These are phyloP conservation scores for Sandelia bainsii DNA, from an alignment of 2,797 vertebrate species.

Conservation along the genomic window DNA sequence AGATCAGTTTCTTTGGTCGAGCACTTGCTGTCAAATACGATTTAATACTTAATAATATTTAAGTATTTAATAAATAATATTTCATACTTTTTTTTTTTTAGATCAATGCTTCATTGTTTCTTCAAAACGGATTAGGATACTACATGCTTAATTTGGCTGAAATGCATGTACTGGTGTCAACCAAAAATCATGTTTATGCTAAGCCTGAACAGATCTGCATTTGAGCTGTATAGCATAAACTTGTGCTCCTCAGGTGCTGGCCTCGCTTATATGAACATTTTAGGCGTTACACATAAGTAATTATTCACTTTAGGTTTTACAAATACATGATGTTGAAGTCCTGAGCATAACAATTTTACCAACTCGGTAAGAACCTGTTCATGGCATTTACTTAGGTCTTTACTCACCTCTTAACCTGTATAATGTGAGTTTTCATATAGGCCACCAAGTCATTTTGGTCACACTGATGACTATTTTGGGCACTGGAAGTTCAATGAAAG, in stretches of 20 bases:
- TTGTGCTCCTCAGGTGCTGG: conserved; percentile 17
- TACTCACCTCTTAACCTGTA: background rate
- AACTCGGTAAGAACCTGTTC: background rate
- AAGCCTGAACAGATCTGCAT: conserved; percentile 12
- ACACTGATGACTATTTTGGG: background rate
- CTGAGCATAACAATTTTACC: background rate
- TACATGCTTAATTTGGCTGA: conserved; percentile 31
- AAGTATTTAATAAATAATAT: conserved; percentile 36
- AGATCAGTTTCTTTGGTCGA: conserved; percentile 35
- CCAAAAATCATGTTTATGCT: conserved; percentile 1
- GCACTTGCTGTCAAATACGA: conserved; percentile 47
- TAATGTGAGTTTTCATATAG: background rate
- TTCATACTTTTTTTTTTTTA: conserved; percentile 27
- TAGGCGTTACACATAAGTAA: conserved; percentile 32
- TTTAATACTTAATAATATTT: conserved; percentile 45
- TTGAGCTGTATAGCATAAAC: conserved; percentile 12
- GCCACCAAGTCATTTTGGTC: background rate
- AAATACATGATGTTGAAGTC: background rate
- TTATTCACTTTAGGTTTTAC: conserved; percentile 38
- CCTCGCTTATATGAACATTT: no score
- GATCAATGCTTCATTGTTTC: conserved; percentile 26
- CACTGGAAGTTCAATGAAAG: conserved; percentile 6
- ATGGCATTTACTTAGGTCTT: background rate
- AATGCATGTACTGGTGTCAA: conserved; percentile 22
- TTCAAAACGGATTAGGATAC: conserved; percentile 22